Conservation (phyloP, 2,797 vertebrate genomes). For the Choloepus didactylus region DNA sequence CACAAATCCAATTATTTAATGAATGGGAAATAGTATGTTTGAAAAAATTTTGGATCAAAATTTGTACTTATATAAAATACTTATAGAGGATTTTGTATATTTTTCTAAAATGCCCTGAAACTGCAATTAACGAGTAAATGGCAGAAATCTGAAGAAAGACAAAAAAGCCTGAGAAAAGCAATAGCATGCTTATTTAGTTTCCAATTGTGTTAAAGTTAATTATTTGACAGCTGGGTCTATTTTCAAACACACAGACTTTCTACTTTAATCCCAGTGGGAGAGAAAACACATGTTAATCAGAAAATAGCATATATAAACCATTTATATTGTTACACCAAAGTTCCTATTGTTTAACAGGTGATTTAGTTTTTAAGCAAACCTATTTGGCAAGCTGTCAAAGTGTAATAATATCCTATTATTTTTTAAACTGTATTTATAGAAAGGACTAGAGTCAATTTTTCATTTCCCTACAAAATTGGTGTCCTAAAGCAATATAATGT, state of each 20-base stretch:
- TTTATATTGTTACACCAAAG: constrained; percentile 50
- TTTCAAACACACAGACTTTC: constrained; percentile 63
- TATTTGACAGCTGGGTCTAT: constrained; percentile 64
- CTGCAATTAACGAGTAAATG: constrained; percentile 26
- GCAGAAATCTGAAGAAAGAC: constrained; percentile 25
- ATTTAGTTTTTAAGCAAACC: constrained; percentile 12
- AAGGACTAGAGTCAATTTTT: not conserved
- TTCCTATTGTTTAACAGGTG: constrained; percentile 50
- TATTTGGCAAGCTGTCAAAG: constrained; percentile 41
- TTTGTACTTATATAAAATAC: not conserved
- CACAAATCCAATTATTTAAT: not conserved
- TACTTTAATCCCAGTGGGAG: constrained; percentile 60
- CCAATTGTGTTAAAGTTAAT: constrained; percentile 62
- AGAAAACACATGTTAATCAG: constrained; percentile 64
- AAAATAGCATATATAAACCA: constrained; percentile 50
- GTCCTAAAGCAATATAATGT: constrained; percentile 25
- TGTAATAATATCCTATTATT: constrained; percentile 51
- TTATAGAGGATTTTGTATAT: not conserved
- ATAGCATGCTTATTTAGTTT: constrained; percentile 52
- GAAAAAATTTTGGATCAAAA: constrained; percentile 29
- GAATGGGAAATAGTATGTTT: not conserved
- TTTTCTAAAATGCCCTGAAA: constrained; percentile 9
- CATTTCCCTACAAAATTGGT: not conserved
- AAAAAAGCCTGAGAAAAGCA: not conserved
- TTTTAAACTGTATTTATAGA: not conserved